Evolutionary conservation across 2,888 invertebrate genomes (phyloP).

Genomic region (Crepidodera aurea): DNA sequence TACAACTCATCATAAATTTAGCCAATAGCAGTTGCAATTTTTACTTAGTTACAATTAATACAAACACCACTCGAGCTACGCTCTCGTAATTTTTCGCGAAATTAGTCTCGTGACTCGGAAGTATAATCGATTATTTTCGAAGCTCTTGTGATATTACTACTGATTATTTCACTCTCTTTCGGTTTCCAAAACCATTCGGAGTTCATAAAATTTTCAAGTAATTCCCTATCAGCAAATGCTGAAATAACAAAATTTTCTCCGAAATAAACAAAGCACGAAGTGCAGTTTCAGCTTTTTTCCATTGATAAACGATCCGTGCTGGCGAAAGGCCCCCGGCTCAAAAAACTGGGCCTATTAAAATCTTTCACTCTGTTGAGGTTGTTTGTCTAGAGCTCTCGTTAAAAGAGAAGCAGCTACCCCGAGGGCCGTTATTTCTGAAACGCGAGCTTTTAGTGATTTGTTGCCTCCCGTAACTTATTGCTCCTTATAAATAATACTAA

Average conservation of each 20-base stretch:
- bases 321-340: slow-evolving; percentile 30
- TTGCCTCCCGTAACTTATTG: slow-evolving; percentile 44
- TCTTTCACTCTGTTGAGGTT: slow-evolving; percentile 60
- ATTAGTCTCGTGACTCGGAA: too few species aligned
- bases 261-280: background rate
- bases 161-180: too few species aligned
- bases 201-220: background rate
- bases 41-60: too few species aligned
- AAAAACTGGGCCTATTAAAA: slow-evolving; percentile 63
- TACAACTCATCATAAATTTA: too few species aligned
- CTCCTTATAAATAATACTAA: slow-evolving; percentile 43
- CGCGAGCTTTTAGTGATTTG: slow-evolving; percentile 49
- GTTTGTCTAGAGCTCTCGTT: slow-evolving; percentile 57
- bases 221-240: background rate
- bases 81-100: too few species aligned
- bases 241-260: background rate
- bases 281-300: slow-evolving; percentile 2
- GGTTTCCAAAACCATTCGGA: too few species aligned
- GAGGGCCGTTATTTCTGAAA: slow-evolving; percentile 51
- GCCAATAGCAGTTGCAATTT: too few species aligned
- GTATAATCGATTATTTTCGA: too few species aligned
- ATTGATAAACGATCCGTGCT: slow-evolving; percentile 10
- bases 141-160: too few species aligned
- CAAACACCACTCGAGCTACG: too few species aligned
- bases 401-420: slow-evolving; percentile 39